Conservation (phyloP, 2,888 invertebrate genomes). For the Callyntrura guangdongensis region DNA sequence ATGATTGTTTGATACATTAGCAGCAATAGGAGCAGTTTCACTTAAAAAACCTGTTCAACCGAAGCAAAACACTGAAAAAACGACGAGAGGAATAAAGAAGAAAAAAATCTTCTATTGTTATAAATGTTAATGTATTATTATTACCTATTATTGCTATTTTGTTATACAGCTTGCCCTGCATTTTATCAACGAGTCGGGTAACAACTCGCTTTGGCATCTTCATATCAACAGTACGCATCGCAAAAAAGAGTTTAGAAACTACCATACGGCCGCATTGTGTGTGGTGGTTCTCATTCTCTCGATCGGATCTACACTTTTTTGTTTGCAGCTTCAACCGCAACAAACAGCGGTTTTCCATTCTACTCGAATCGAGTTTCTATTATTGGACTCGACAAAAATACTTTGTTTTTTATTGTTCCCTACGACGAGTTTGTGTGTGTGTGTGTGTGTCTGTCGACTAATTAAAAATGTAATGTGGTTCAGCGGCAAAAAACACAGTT, state of each 20-base stretch:
- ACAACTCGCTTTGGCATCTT: slow-evolving; percentile 53
- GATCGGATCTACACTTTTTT: neutral
- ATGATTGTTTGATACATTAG: slow-evolving; percentile 72
- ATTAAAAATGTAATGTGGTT: slow-evolving; percentile 79
- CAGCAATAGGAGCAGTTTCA: slow-evolving; percentile 77
- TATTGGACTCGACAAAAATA: slow-evolving; percentile 74
- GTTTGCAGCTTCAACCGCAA: slow-evolving; percentile 7
- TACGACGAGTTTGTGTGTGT: neutral
- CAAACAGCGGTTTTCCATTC: slow-evolving; percentile 25
- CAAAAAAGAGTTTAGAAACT: slow-evolving; percentile 49
- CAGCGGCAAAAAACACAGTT: slow-evolving; percentile 35
- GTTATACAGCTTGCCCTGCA: slow-evolving; percentile 28
- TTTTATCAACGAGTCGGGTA: slow-evolving; percentile 44
- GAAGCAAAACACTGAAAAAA: slow-evolving; percentile 49
- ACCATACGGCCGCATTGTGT: neutral
- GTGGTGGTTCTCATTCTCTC: slow-evolving; percentile 17
- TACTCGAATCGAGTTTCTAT: slow-evolving; percentile 66
- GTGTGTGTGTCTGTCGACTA: slow-evolving; percentile 66
- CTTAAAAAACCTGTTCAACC: slow-evolving; percentile 74
- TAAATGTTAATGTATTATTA: slow-evolving; percentile 33
- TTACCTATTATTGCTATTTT: slow-evolving; percentile 19
- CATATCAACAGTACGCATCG: slow-evolving; percentile 52
- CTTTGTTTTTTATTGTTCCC: slow-evolving; percentile 37
- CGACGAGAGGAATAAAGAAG: neutral
- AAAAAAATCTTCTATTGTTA: slow-evolving; percentile 34